Evolutionary conservation across 2,888 invertebrate genomes (phyloP), one percentile per base, ranked within the genome.

Genomic region (Drosophila birchii): DNA sequence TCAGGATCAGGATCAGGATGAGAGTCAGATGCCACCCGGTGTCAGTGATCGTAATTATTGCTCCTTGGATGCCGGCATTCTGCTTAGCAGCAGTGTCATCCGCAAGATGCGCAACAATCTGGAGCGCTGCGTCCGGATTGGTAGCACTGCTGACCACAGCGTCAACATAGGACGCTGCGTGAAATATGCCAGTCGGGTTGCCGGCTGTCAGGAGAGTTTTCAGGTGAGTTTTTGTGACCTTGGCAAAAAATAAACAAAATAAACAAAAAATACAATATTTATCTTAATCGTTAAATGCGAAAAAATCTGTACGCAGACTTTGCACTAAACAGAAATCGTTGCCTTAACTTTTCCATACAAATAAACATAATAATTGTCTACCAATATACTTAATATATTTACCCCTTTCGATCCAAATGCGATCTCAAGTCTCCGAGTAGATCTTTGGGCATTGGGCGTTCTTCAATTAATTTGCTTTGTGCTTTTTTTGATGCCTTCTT

Each of bases 61-160:
- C 81, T 90, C 94, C 92, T 76, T 94, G 94, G 97, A 97, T 93
- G 95, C 96, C 49, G 98, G 98, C 58, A 95, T 98, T 82, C 92
- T 99, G 49, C 91, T 99, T 62, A 98, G 98, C 69, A 97, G 97
- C 93, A 96, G 96, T 0, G 95, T 98, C 43, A 94, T 98, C 85
- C 95, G 95, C 71, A 95, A 95, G 75, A 94, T 98, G 83, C 95
- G 96, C 86, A 94, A 93, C 47, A 95, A 96, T 91, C 93, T 98
- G 84, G 97, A 98, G 91, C 97, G 97, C 96, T 98, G 98, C 92
- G 96, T 97, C 23, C 95, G 96, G 78, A 97, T 97, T 93, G 96
- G 96, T 1, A 95, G 96, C 90, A 96, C 97, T 2, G 95, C 95
- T 76, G 96, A 95, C 83, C 96, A 96, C 90, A 96, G 96, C 91